Evolutionary conservation across 1,140 invertebrate genomes (phyloP), one percentile per base, ranked within the genome.

Genomic region (Apis cerana): DNA sequence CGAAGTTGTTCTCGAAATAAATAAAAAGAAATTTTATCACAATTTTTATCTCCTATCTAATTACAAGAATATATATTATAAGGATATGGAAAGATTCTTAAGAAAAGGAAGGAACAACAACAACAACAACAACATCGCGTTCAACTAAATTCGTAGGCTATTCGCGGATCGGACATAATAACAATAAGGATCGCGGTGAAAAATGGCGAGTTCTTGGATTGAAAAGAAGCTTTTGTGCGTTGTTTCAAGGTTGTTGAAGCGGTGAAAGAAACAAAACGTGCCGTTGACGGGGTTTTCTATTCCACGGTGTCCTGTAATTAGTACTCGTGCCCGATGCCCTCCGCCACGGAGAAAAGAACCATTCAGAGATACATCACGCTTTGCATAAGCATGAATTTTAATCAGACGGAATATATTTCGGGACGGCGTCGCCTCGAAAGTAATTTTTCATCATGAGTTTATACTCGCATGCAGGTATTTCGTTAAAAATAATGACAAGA

Each of bases 151-250:
- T 21, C 62, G 8, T 13, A 8, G 27, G 54, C 23, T 11, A n/a
- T 68, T 67, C 17, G 48, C 15, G 2, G 11, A 2, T 19, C 33
- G 0, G 0, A 1, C 13, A 10, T 43, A 43, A 77, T 43, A 43
- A 77, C 19, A 68, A 52, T 56, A 48, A 67, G 27, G 33, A 64
- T 56, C 23, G 4, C 52, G 2, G 11, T 19, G 27, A 80, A 74
- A 64, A 80, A 52, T 54, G 58, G 27, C 8, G 78, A 64, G 48
- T 65, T 72, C 27, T 33, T 58, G 21, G 21, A n/a, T 23, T 80
- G 58, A 80, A 33, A 80, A 80, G 78, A 74, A 50, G 27, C 69
- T 54, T 74, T 74, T 80, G 69, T 74, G 27, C 12, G 19, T 13
- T 12, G 19, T 62, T 52, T 33, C 72, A 75, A 75, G 52, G 64